phyloP scores from a whole-genome alignment of 2,797 vertebrate genomes.

The Prunella strophiata region DNA sequence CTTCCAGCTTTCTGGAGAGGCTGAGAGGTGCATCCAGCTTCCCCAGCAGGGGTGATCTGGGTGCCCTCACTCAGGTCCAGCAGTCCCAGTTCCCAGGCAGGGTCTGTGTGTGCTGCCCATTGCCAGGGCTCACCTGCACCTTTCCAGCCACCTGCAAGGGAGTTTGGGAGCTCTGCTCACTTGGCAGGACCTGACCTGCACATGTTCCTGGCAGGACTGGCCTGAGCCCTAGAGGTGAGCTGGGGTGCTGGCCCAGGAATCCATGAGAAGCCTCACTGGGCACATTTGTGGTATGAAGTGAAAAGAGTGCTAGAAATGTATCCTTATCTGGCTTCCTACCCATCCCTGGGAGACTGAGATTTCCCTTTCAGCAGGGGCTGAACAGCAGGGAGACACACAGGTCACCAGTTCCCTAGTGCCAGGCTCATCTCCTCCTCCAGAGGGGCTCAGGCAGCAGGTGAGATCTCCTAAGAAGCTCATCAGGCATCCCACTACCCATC shows the following conservation, averaged over 20 bases:
- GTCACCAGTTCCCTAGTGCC: accelerated
- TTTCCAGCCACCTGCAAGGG: background rate
- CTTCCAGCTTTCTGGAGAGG: background rate
- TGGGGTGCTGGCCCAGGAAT: background rate
- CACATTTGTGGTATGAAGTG: background rate
- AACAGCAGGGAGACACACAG: background rate
- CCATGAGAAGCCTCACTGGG: background rate
- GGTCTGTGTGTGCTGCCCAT: background rate
- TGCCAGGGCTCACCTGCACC: background rate
- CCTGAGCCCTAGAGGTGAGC: background rate
- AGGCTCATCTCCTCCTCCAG: background rate
- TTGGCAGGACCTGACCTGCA: background rate
- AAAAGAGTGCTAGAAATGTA: background rate
- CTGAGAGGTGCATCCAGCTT: background rate
- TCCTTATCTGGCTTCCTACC: background rate
- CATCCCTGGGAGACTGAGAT: background rate
- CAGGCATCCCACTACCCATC: background rate
- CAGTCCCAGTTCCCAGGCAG: accelerated
- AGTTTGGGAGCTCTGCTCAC: background rate
- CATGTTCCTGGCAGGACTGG: background rate
- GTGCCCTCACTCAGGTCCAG: background rate
- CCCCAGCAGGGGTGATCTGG: accelerated
- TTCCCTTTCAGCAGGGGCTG: background rate
- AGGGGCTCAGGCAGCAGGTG: background rate
- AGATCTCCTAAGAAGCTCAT: background rate